Evolutionary conservation across 2,888 invertebrate genomes (phyloP), one percentile per base, ranked within the genome.

Genomic region (Paralinhomoeus sp.): DNA sequence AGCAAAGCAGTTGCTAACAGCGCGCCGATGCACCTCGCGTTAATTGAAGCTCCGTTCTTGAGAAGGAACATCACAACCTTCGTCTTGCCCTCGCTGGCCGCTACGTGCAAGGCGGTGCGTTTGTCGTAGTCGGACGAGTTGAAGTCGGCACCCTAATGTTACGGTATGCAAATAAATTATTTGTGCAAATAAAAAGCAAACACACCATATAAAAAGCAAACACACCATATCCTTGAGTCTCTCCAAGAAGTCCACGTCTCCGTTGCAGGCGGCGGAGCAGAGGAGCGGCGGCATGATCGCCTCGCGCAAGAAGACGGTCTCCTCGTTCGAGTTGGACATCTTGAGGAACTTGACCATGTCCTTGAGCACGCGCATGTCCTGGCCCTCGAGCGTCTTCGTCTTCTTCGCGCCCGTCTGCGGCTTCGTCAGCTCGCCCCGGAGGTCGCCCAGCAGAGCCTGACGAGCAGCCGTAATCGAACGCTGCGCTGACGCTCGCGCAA

Each of bases 51-150:
- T 0, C 85, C 85, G 54, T 77, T 73, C 43, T 72, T 70, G 24
- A 87, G 67, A 27, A 85, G 67, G 61, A 74, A 76, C 49, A 75
- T 73, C 0, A 82, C 78, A 1, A 79, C 70, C 0, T 70, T 60
- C 1, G 71, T 50, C 46, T 77, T 73, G 0, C 81, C 81, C 50
- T 75, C 71, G 41, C 74, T 67, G 33, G 78, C 75, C 0, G 84
- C 82, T 45, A 80, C 72, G 56, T 85, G 84, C 0, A 85, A 67
- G 0, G 80, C 75, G 0, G 81, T 80, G 46, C 78, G 72, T 24
- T 73, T 71, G 61, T 81, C 81, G 22, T 75, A 74, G 60, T 80
- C 78, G 2, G 70, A 67, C 0, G 73, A 72, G 9, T 77, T 76
- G 2, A 82, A 69, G 57, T 81, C 75, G 1, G 77, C 79, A 1